A percentile compares a stretch with the other conserved stretches of the same genome.
These are phyloP conservation scores for Kryptolebias marmoratus DNA, from an alignment of 2,113 vertebrate genomes.

Conservation along the genomic window DNA sequence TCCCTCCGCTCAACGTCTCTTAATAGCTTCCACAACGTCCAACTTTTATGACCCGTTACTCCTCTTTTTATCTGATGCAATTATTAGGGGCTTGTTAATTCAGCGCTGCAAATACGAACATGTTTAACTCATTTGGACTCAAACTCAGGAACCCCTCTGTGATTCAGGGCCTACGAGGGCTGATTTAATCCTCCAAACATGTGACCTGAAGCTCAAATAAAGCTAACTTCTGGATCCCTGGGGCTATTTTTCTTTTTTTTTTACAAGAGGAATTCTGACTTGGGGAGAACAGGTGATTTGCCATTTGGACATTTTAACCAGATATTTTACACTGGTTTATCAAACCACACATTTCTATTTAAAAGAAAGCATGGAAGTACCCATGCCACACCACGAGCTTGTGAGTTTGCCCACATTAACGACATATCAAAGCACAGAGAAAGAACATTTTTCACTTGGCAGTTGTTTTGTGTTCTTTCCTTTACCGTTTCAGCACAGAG, in stretches of 20 bases:
- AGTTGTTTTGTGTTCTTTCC: too few relatives aligned
- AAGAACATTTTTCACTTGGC: too few relatives aligned
- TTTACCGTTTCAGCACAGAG: too few relatives aligned
- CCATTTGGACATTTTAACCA: neutral
- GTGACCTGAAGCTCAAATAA: neutral
- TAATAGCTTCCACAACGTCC: conserved; percentile 73
- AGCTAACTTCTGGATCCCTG: neutral
- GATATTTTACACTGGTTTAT: too few relatives aligned
- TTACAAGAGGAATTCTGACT: neutral
- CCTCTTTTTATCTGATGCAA: conserved; percentile 69
- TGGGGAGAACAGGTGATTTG: neutral
- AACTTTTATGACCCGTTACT: conserved; percentile 71
- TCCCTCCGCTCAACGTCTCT: conserved; percentile 72
- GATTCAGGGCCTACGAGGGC: neutral
- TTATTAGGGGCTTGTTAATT: conserved; percentile 65
- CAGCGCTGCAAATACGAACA: conserved; percentile 55
- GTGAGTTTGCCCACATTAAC: too few relatives aligned
- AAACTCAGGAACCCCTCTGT: neutral
- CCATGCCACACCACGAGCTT: too few relatives aligned
- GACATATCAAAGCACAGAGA: too few relatives aligned
- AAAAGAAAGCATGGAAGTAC: too few relatives aligned
- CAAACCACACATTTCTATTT: too few relatives aligned
- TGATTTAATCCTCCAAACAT: neutral
- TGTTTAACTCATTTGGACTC: conserved; percentile 50
- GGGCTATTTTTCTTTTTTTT: too few relatives aligned